Conservation (phyloP, 2,113 vertebrate genomes). For the Vidua chalybeata region DNA sequence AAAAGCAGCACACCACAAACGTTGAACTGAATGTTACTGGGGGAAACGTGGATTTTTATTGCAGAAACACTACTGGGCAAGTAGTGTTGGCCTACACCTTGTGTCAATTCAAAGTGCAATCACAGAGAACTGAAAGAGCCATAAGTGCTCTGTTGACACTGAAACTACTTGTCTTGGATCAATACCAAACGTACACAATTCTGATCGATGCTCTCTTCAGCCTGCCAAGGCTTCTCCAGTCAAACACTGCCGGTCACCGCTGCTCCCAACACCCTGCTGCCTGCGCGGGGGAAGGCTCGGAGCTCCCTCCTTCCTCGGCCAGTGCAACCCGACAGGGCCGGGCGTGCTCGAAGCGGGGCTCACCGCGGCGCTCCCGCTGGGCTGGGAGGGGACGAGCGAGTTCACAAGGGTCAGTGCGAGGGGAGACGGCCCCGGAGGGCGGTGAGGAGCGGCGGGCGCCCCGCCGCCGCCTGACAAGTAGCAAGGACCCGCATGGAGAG, state of each 20-base stretch:
- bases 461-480: neutral
- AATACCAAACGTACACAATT: conserved; percentile 49
- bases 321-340: neutral
- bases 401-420: neutral
- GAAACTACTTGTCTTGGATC: conserved; percentile 55
- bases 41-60: neutral
- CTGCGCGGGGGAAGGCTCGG: neutral
- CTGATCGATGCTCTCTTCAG: conserved; percentile 41
- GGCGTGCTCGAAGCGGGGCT: neutral
- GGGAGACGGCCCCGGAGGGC: neutral
- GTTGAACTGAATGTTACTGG: neutral
- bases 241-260: conserved; percentile 24
- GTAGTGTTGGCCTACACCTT: neutral
- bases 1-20: neutral
- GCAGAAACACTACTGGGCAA: neutral
- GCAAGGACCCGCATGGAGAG: neutral
- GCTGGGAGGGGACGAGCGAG: neutral
- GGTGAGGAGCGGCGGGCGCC: neutral
- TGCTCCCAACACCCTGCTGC: neutral
- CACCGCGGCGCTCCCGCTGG: neutral
- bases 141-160: neutral
- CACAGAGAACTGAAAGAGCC: neutral
- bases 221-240: conserved; percentile 33
- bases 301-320: neutral
- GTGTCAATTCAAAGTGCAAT: neutral